Base-by-base conservation (phyloP, 2,888 invertebrate genomes). In the Cenopis cana region DNA sequence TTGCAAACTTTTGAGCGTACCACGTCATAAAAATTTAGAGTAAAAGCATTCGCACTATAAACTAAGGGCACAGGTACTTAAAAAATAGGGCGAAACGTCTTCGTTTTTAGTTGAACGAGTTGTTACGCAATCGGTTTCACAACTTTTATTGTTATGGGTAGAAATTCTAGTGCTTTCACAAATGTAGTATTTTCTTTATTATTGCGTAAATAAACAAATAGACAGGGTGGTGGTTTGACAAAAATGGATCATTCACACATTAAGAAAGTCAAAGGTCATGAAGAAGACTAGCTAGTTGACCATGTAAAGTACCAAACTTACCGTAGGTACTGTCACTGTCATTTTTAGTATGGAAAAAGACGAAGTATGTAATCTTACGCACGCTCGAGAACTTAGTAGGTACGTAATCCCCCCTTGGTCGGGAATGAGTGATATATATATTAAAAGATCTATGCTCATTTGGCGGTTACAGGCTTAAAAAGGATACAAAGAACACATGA, bases 1-100 rank as follows among this genome's bases (percentile, higher is more conserved):
- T 76, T 64, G 62, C 62, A 59, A 68, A 74, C 65, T 74, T n/a
- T n/a, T 68, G 68, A 65, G 72, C 72, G 70, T 73, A 73, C 55
- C 73, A 56, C 73, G 50, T 69, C 60, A 59, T 71, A 76, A 75
- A 73, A 73, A 76, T 68, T 70, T 66, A 20, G 52, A 59, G 57
- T 68, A 50, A 50, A 50, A 24, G 49, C 54, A 46, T 69, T 50
- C n/a, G 41, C 36, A 38, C 69, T 69, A 69, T 29, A 56, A 57
- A 38, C 29, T 46, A 61, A 29, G 61, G 36, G 33, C 29, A 29
- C n/a, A 18, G n/a, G n/a, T n/a, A n/a, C n/a, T 9, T 52, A 36
- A 38, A 38, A 64, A 54, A 56, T 38, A 54, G 50, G 62, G 36
- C 62, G 20, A 4, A 11, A 14, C 6, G 14, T 14, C 6, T 38